Conservation (phyloP, 2,888 invertebrate genomes). For the Platypus cylindrus region DNA sequence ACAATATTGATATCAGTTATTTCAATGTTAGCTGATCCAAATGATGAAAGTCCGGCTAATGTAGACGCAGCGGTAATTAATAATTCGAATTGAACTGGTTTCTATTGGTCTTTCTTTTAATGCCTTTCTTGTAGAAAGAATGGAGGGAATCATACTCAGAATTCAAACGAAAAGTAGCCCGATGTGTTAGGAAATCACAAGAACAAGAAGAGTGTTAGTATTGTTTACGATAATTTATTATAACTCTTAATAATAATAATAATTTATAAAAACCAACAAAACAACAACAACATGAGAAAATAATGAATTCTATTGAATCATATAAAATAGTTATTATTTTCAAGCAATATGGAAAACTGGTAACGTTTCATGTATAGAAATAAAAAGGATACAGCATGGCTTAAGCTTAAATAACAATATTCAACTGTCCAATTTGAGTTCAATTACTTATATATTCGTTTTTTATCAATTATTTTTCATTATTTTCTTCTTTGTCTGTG, state of each 20-base stretch:
- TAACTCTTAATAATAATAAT: constrained; percentile 17
- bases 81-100: neutral
- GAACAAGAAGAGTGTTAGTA: constrained; percentile 98
- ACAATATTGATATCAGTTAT: constrained; percentile 98
- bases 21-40: constrained; percentile 98
- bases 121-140: constrained; percentile 67
- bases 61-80: constrained; percentile 92
- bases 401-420: too few relatives aligned
- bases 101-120: neutral
- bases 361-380: too few relatives aligned
- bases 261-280: constrained; percentile 15
- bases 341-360: too few relatives aligned
- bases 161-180: constrained; percentile 95
- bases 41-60: constrained; percentile 98
- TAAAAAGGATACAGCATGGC: too few relatives aligned
- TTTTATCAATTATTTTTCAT: too few relatives aligned
- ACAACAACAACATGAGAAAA: too few relatives aligned
- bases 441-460: too few relatives aligned
- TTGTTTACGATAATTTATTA: constrained; percentile 29
- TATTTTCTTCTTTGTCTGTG: too few relatives aligned
- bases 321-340: too few relatives aligned
- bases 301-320: too few relatives aligned
- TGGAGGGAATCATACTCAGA: constrained; percentile 95
- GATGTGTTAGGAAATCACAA: constrained; percentile 97
- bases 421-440: too few relatives aligned